phyloP scores from a whole-genome alignment of 2,888 invertebrate species.

The Pyrrhosoma nymphula region DNA sequence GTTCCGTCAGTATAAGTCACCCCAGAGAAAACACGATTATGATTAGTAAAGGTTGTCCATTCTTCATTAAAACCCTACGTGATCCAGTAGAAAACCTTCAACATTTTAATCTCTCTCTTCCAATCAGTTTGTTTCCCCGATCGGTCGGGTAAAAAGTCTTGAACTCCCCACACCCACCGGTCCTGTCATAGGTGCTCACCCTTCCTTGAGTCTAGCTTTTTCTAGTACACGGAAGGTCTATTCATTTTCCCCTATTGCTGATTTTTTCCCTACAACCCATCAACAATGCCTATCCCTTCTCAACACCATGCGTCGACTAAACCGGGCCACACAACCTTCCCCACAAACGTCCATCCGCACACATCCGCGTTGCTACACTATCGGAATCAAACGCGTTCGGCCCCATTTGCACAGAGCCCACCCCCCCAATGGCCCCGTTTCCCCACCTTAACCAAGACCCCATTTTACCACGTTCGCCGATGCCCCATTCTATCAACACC shows the following conservation, averaged over 20 bases:
- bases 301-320: too few species aligned
- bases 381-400: not conserved
- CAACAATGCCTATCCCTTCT: too few species aligned
- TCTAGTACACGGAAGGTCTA: too few species aligned
- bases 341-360: not conserved
- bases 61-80: too few species aligned
- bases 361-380: not conserved
- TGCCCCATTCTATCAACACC: not conserved
- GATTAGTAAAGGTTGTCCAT: too few species aligned
- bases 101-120: not conserved
- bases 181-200: not conserved
- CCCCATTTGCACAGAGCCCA: not conserved
- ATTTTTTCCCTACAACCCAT: too few species aligned
- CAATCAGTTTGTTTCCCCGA: not conserved
- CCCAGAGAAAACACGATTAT: too few species aligned
- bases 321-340: too few species aligned
- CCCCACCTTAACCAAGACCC: not conserved
- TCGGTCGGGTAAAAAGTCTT: not conserved
- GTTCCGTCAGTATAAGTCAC: too few species aligned
- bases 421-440: not conserved
- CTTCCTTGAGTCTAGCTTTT: not conserved
- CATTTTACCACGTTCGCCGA: not conserved
- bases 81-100: too few species aligned
- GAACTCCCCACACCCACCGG: not conserved
- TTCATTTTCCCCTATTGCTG: too few species aligned